Percentiles rank a stretch among this genome's conserved stretches.
Evolutionary conservation across 1,140 invertebrate species (phyloP).

Genomic region (Nebria ingens): DNA sequence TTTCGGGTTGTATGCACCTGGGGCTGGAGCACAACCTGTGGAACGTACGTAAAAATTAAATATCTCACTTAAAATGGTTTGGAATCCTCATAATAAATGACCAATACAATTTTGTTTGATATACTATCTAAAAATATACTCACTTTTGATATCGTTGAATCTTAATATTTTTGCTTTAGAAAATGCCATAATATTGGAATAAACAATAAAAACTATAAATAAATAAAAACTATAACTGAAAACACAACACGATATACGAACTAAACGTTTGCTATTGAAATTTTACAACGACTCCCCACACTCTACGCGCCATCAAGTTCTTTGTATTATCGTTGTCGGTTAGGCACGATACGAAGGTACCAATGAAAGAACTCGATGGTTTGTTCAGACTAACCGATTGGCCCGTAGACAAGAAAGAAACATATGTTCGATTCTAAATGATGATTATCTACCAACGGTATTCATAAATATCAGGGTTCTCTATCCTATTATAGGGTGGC

Average conservation of each 20-base stretch:
- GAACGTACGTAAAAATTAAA: not conserved
- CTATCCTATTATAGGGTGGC: too few relatives aligned
- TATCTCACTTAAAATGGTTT: not conserved
- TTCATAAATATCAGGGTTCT: too few relatives aligned
- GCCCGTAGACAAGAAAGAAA: too few relatives aligned
- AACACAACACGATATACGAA: not conserved
- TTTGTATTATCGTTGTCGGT: too few relatives aligned
- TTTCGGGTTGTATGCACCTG: conserved; percentile 5
- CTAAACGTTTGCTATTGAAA: too few relatives aligned
- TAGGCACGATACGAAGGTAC: too few relatives aligned
- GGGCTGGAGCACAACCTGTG: not conserved
- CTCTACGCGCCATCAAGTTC: too few relatives aligned
- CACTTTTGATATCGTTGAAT: conserved; percentile 30
- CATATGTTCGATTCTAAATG: too few relatives aligned
- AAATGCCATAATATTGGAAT: conserved; percentile 27
- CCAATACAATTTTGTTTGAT: not conserved
- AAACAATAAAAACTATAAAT: not conserved
- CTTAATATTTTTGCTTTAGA: conserved; percentile 31
- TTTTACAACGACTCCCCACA: too few relatives aligned
- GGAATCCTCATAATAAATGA: not conserved
- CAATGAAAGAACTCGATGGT: too few relatives aligned
- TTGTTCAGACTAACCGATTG: too few relatives aligned
- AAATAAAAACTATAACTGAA: conserved; percentile 6
- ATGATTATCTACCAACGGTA: too few relatives aligned
- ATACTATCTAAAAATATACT: conserved; percentile 14